Evolutionary conservation across 2,888 invertebrate species (phyloP), one percentile per base, ranked within the genome.

Genomic region (Orgyia antiqua): DNA sequence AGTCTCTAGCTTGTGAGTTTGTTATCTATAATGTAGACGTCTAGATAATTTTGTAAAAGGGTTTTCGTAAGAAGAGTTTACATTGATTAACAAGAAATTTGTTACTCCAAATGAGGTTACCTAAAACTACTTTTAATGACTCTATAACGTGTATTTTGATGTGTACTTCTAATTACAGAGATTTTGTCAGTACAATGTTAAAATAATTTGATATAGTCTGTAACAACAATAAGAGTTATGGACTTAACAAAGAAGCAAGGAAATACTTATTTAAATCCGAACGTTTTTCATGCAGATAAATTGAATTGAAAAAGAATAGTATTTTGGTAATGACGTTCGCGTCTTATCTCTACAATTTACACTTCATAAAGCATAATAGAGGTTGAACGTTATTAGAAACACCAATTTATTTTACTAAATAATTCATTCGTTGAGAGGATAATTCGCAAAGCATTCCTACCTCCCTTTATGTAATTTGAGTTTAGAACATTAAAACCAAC

Each of bases 401-500:
- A 56, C 48, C 53, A 62, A 64, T 62, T 64, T 64, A 62, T 55
- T 62, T 60, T 29, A 49, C 46, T 55, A 61, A 61, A 64, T 63
- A 58, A 63, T 65, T 63, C 51, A 56, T 57, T 59, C 42, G 42
- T 27, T 48, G 50, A 51, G 58, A 53, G 60, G 67, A 70, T 71
- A 68, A 68, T 64, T 68, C 58, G 46, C 48, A 47, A 53, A 53
- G 63, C 49, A 51, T 58, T 53, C 36, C 36, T 39, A 33, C 45
- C 52, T 64, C 60, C 56, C 47, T 47, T 49, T n/a, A n/a, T n/a
- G n/a, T n/a, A n/a, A n/a, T n/a, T n/a, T n/a, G n/a, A n/a, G n/a
- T n/a, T n/a, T n/a, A n/a, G n/a, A n/a, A n/a, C n/a, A n/a, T n/a
- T n/a, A n/a, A n/a, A n/a, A n/a, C n/a, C n/a, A n/a, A n/a, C n/a